These are phyloP conservation scores for Petaurus breviceps DNA, from an alignment of 2,113 vertebrate species.

Conservation along the genomic window DNA sequence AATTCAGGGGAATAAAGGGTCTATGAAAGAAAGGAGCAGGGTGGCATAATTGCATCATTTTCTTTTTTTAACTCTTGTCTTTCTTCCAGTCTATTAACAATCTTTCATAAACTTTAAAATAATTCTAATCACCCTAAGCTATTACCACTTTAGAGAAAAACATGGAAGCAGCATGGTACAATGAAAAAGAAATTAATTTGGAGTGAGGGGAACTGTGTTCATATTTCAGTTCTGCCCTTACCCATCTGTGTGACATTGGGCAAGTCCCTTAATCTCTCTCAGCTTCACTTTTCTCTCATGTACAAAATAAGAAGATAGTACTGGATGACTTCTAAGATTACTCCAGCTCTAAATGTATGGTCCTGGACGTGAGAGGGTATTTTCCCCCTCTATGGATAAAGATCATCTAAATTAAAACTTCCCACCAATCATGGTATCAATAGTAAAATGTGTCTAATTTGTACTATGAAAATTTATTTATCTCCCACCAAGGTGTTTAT, in stretches of 20 bases:
- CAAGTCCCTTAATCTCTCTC: neutral
- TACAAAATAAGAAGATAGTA: neutral
- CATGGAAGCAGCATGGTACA: neutral
- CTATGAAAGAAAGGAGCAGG: neutral
- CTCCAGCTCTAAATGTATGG: neutral
- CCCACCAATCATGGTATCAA: slow-evolving; percentile 11
- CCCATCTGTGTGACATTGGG: neutral
- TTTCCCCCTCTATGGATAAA: slow-evolving; percentile 20
- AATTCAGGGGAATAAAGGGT: slow-evolving; percentile 28
- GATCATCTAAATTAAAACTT: slow-evolving; percentile 29
- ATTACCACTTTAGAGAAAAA: neutral
- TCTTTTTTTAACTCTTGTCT: neutral
- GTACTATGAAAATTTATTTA: slow-evolving; percentile 15
- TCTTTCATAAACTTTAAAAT: slow-evolving; percentile 46
- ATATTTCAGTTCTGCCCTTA: neutral
- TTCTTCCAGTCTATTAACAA: slow-evolving; percentile 24
- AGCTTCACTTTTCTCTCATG: neutral
- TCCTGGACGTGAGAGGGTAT: neutral
- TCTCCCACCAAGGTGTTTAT: slow-evolving; percentile 2
- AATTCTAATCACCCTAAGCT: slow-evolving; percentile 55
- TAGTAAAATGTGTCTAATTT: neutral
- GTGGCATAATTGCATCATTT: slow-evolving; percentile 45
- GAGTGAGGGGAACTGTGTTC: neutral
- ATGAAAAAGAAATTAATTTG: neutral
- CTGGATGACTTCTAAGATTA: neutral